Percentiles rank a stretch among this genome's conserved stretches.
Evolutionary conservation across 2,113 vertebrate species (phyloP).

Genomic region (Tyrannus savana): DNA sequence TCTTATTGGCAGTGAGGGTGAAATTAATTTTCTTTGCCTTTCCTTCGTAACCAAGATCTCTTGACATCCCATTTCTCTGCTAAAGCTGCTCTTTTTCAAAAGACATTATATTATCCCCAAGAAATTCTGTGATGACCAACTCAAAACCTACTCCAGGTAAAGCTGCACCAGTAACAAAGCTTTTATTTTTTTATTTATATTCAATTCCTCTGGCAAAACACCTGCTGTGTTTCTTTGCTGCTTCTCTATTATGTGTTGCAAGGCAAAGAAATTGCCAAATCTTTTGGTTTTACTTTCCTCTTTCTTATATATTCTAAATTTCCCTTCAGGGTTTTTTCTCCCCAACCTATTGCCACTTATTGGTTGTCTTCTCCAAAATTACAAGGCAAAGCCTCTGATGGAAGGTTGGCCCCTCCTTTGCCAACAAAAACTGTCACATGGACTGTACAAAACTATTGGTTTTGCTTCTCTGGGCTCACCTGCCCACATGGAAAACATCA

Average conservation of each 20-base stretch:
- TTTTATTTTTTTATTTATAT: not conserved
- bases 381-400: not conserved
- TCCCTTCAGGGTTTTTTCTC: not conserved
- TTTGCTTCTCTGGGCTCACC: not conserved
- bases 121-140: not conserved
- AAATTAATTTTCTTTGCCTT: constrained; percentile 43
- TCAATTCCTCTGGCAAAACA: not conserved
- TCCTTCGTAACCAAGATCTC: constrained; percentile 13
- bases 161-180: not conserved
- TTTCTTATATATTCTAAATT: not conserved
- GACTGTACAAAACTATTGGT: not conserved
- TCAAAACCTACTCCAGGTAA: not conserved
- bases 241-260: not conserved
- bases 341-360: not conserved
- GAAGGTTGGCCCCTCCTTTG: not conserved
- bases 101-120: not conserved
- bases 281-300: not conserved
- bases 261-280: not conserved
- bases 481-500: not conserved
- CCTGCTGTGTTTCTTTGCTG: not conserved
- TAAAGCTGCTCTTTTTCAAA: not conserved
- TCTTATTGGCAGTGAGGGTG: not conserved
- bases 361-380: not conserved
- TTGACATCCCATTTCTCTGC: not conserved
- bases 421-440: not conserved